Base-by-base conservation (phyloP, 2,797 vertebrate species). In the Lates japonicus region DNA sequence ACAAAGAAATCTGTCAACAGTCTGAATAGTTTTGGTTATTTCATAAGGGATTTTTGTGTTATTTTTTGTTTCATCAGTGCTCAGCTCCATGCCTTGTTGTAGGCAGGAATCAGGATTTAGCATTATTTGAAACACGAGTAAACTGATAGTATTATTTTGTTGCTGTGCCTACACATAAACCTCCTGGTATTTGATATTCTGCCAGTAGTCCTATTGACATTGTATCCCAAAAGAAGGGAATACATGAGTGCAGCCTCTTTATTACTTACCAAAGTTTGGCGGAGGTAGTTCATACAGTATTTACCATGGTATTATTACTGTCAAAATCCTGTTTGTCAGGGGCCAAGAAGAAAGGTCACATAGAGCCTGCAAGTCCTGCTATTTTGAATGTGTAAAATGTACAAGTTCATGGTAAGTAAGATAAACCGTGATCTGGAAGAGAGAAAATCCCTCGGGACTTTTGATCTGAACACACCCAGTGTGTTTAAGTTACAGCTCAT, bases 391-490 rank as follows among this genome's bases (percentile, higher is more conserved):
- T 20, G 14, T 31, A 4, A 7, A 42, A 31, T 31, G 2, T 20
- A 10, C 3, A 42, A 20, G 3, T 61, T 66, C n/a, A 6, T 17
- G 60, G 49, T 29, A 13, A 51, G 2, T 7, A 16, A 54, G 60
- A 63, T 5, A 22, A 72, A 61, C 70, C 29, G 7, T 5, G 16
- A 39, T 49, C 16, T 35, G 29, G 70, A 44, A 0, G 14, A 69
- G 58, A 44, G 55, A 29, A 25, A 9, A 9, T 16, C 20, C 22
- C 60, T 49, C 20, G 0, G 0, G 0, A 35, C 33, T 58, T 62
- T 65, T 58, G 25, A 67, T 71, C 51, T 8, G 19, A 58, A 76
- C 80, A 70, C 74, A n/a, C 77, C 80, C 58, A 3, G 3, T 54
- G 46, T 64, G 59, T 78, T 60, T n/a, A 51, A 52, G 49, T 60